phyloP scores from a whole-genome alignment of 2,888 invertebrate species.

The Lasioglossum villosulum region DNA sequence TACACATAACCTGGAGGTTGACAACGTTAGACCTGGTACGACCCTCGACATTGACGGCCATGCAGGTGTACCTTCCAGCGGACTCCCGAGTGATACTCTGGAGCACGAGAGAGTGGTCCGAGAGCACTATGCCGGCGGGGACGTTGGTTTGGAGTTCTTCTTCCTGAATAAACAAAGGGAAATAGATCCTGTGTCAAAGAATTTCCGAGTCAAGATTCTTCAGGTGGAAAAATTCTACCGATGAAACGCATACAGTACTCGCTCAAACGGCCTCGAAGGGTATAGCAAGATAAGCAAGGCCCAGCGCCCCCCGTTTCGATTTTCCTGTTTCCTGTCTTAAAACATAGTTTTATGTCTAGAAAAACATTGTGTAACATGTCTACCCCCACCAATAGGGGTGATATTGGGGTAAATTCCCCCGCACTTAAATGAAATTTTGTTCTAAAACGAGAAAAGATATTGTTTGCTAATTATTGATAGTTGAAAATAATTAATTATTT shows the following conservation, averaged over 20 bases:
- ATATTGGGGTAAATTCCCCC: too few species aligned
- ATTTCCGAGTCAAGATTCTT: conserved; percentile 21
- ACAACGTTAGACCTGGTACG: conserved; percentile 87
- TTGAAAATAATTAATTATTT: too few species aligned
- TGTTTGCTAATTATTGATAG: too few species aligned
- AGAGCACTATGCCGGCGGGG: conserved; percentile 92
- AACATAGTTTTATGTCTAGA: too few species aligned
- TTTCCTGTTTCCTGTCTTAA: too few species aligned
- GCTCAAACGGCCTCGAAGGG: too few species aligned
- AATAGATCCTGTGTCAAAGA: conserved; percentile 47
- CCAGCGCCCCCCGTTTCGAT: too few species aligned
- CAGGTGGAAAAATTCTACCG: background rate
- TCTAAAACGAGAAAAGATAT: too few species aligned
- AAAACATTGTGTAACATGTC: too few species aligned
- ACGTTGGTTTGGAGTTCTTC: conserved; percentile 94
- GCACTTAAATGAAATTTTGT: too few species aligned
- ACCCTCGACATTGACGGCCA: conserved; percentile 94
- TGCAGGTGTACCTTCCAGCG: conserved; percentile 95
- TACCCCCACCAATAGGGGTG: too few species aligned
- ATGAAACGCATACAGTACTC: background rate
- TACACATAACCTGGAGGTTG: conserved; percentile 85
- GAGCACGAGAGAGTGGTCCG: conserved; percentile 94
- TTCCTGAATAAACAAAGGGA: conserved; percentile 86
- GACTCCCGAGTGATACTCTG: conserved; percentile 93
- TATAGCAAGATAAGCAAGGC: too few species aligned